A percentile compares a stretch with the other conserved stretches of the same genome.
Evolutionary conservation across 2,888 invertebrate genomes (phyloP).

Genomic region (Caenorhabditis sp.): DNA sequence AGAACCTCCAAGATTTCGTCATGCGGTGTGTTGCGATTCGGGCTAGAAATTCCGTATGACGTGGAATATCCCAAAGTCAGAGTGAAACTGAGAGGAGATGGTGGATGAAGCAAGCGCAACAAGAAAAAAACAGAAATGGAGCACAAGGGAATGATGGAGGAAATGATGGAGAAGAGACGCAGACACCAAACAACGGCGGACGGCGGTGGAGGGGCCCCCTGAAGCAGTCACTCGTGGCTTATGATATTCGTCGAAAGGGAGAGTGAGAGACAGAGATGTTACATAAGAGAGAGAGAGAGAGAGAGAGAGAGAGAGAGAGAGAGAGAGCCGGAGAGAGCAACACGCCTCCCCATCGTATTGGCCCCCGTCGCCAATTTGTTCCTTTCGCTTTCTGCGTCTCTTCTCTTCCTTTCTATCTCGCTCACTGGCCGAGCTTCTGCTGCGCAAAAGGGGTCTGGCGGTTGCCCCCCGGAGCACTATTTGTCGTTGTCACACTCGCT

Average conservation of each 20-base stretch:
- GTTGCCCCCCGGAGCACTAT: constrained; percentile 48
- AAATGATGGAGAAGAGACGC: constrained; percentile 13
- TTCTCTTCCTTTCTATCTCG: no score
- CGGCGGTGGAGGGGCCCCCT: not conserved
- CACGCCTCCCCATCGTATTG: constrained; percentile 19
- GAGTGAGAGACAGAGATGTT: constrained; percentile 27
- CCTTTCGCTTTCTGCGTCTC: constrained; percentile 31
- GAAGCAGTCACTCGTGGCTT: constrained; percentile 9
- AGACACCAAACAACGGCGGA: constrained; percentile 29
- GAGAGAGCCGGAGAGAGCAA: constrained; percentile 13
- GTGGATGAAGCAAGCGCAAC: no score
- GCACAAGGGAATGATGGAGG: constrained; percentile 17
- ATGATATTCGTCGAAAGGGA: constrained; percentile 16
- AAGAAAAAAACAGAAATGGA: constrained; percentile 11
- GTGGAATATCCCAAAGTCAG: not conserved
- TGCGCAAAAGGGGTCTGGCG: not conserved
- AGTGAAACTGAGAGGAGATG: not conserved
- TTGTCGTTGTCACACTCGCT: constrained; percentile 53
- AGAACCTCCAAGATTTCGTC: no score
- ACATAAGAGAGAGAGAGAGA: constrained; percentile 42
- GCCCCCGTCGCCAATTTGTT: constrained; percentile 37
- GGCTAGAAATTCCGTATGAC: not conserved
- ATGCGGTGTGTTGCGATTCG: not conserved
- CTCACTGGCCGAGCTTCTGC: not conserved
- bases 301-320: constrained; percentile 13